A percentile compares a stretch with the other conserved stretches of the same genome.
Evolutionary conservation across 2,113 vertebrate genomes (phyloP).

Genomic region (Pelobates fuscus): DNA sequence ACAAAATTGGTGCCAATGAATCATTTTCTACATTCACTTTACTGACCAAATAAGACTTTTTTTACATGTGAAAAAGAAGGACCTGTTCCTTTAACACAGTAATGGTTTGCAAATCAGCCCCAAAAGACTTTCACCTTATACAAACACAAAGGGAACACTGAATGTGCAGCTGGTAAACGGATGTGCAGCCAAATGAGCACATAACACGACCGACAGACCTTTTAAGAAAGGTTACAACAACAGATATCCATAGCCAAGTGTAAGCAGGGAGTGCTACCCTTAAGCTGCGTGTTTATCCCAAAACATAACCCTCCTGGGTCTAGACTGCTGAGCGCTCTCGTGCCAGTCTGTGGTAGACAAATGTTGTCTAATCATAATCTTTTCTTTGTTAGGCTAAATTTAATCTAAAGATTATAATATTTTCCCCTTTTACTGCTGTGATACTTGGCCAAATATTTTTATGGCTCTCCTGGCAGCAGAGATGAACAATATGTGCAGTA

Average conservation of each 20-base stretch:
- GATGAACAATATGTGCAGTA: conserved; percentile 49
- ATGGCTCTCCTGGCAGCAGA: conserved; percentile 35
- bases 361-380: conserved; percentile 9
- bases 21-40: no score
- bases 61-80: no score
- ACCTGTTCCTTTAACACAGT: background rate
- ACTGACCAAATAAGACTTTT: no score
- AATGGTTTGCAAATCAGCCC: background rate
- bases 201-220: conserved; percentile 11
- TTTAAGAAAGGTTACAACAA: conserved; percentile 27
- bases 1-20: no score
- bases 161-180: background rate
- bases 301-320: conserved; percentile 5
- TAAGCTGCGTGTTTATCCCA: background rate
- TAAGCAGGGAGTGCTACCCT: background rate
- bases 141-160: background rate
- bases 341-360: conserved; percentile 34
- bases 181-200: background rate
- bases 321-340: background rate
- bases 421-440: conserved; percentile 46
- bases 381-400: conserved; percentile 32
- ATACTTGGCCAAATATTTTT: conserved; percentile 51
- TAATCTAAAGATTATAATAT: conserved; percentile 44
- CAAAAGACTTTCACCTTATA: background rate
- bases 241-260: conserved; percentile 1